Evolutionary conservation across 2,113 vertebrate genomes (phyloP).

Genomic region (Gambusia affinis): DNA sequence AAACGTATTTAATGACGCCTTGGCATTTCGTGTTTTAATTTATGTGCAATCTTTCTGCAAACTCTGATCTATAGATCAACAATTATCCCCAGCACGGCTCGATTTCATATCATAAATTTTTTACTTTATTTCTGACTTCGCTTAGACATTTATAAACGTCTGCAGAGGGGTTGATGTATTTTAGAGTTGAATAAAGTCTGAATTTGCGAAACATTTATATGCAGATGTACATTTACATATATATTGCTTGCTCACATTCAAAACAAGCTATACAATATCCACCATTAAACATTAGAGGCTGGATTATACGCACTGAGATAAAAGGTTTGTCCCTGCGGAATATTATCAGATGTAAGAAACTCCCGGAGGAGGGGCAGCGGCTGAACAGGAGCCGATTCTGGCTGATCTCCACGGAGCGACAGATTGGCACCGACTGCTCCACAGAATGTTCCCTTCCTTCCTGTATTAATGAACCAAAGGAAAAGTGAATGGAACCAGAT

Average conservation of each 20-base stretch:
- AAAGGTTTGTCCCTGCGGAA: constrained; percentile 32
- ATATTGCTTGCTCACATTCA: constrained; percentile 59
- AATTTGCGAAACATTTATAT: constrained; percentile 15
- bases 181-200: constrained; percentile 33
- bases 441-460: constrained; percentile 69
- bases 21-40: constrained; percentile 1
- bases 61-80: constrained; percentile 3
- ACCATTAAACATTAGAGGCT: constrained; percentile 38
- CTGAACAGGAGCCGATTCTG: constrained; percentile 58
- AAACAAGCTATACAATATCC: constrained; percentile 29
- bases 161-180: neutral
- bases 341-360: constrained; percentile 40
- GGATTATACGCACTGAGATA: constrained; percentile 18
- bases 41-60: neutral
- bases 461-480: constrained; percentile 62
- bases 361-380: constrained; percentile 41
- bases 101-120: constrained; percentile 5
- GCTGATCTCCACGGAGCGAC: constrained; percentile 68
- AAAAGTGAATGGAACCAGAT: constrained; percentile 58
- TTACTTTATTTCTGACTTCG: constrained; percentile 2
- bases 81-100: neutral
- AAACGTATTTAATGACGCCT: neutral
- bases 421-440: constrained; percentile 75
- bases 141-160: constrained; percentile 22
- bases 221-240: constrained; percentile 65